Evolutionary conservation across 2,797 vertebrate species (phyloP).

Genomic region (Paguma larvata): DNA sequence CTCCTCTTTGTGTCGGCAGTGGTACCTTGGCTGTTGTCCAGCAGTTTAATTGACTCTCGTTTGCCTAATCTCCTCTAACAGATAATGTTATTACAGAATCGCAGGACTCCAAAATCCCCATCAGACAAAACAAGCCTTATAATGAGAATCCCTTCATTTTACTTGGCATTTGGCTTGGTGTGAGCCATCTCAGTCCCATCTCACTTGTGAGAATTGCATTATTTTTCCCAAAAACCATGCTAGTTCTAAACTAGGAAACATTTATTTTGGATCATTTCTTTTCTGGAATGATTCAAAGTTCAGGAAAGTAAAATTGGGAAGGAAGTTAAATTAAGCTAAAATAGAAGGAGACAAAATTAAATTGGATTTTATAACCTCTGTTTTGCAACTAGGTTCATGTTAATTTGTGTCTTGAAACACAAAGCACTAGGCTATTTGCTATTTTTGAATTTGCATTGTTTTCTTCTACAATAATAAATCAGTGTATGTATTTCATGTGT

Average conservation of each 20-base stretch:
- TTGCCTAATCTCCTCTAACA: conserved; percentile 83
- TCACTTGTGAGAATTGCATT: conserved; percentile 57
- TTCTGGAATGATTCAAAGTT: conserved; percentile 81
- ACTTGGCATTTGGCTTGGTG: conserved; percentile 75
- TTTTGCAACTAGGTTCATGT: conserved; percentile 79
- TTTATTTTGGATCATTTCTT: conserved; percentile 78
- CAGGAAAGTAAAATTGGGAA: conserved; percentile 71
- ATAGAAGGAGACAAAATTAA: conserved; percentile 73
- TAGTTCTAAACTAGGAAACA: conserved; percentile 77
- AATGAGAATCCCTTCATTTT: conserved; percentile 75
- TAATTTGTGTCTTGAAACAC: conserved; percentile 80
- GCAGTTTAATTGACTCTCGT: conserved; percentile 83
- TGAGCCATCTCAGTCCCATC: conserved; percentile 49
- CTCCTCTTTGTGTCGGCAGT: conserved; percentile 51
- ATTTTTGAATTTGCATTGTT: conserved; percentile 55
- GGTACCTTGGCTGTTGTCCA: conserved; percentile 77
- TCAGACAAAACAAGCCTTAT: conserved; percentile 74
- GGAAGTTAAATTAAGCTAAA: conserved; percentile 85
- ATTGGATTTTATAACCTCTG: conserved; percentile 76
- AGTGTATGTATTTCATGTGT: not conserved
- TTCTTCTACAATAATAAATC: not conserved
- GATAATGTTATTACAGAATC: conserved; percentile 83
- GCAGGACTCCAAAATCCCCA: conserved; percentile 71
- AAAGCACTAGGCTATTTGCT: conserved; percentile 61
- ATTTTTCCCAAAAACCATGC: conserved; percentile 71